phyloP scores from a whole-genome alignment of 1,140 invertebrate genomes.

The Amyelois transitella region DNA sequence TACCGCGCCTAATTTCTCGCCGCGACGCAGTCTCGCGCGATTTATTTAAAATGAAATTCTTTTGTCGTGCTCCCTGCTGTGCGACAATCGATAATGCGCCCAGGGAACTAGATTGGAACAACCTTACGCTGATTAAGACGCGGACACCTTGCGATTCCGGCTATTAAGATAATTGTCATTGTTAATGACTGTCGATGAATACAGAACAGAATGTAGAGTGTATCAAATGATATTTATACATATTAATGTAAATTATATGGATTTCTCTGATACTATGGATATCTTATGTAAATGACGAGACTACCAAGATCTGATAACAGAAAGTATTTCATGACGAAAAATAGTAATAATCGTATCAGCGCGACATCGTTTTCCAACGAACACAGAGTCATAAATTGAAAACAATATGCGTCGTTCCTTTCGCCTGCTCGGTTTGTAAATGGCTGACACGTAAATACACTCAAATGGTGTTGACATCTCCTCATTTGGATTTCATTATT shows the following conservation, averaged over 20 bases:
- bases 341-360: background rate
- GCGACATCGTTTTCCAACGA: background rate
- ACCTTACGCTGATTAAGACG: constrained; percentile 49
- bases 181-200: constrained; percentile 17
- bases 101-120: constrained; percentile 48
- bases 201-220: background rate
- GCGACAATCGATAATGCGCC: constrained; percentile 56
- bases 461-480: constrained; percentile 24
- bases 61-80: constrained; percentile 58
- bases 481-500: constrained; percentile 24
- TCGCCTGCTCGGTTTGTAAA: constrained; percentile 14
- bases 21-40: constrained; percentile 62
- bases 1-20: constrained; percentile 65
- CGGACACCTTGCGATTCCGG: constrained; percentile 36
- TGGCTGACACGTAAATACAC: constrained; percentile 32
- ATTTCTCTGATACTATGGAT: background rate
- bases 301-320: background rate
- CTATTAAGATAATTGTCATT: constrained; percentile 29
- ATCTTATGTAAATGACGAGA: background rate
- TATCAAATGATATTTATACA: background rate
- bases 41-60: constrained; percentile 67
- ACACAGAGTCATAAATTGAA: constrained; percentile 17
- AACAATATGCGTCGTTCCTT: constrained; percentile 18
- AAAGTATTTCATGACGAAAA: background rate
- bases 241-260: background rate